phyloP scores from a whole-genome alignment of 2,797 vertebrate genomes.

The Leptatherina wallacei region DNA sequence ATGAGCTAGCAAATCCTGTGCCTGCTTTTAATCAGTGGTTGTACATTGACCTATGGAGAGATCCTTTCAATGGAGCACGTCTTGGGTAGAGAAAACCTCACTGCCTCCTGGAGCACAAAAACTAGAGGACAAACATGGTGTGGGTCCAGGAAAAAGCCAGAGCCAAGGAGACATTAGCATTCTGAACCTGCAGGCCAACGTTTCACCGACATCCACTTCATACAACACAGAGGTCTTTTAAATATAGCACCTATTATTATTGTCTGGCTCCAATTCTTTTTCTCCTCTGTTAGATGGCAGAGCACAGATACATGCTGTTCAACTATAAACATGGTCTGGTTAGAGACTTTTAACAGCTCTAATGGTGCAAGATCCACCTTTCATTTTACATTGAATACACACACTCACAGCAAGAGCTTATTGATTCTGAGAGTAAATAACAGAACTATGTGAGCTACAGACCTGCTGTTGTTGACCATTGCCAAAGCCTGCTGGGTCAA shows the following conservation, averaged over 20 bases:
- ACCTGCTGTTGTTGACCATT: conserved; percentile 75
- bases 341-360: conserved; percentile 29
- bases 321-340: conserved; percentile 6
- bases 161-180: conserved; percentile 57
- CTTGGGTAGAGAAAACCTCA: conserved; percentile 41
- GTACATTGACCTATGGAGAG: conserved; percentile 64
- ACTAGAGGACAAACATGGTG: conserved; percentile 48
- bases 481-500: conserved; percentile 76
- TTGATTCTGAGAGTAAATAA: conserved; percentile 78
- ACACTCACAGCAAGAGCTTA: conserved; percentile 60
- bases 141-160: conserved; percentile 27
- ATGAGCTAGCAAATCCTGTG: conserved; percentile 53
- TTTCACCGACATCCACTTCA: conserved; percentile 26
- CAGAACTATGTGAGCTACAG: conserved; percentile 53
- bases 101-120: conserved; percentile 40
- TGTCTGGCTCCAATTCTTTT: neutral
- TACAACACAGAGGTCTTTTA: conserved; percentile 10
- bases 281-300: neutral
- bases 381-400: conserved; percentile 53
- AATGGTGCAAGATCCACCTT: conserved; percentile 36
- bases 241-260: conserved; percentile 8
- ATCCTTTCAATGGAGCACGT: conserved; percentile 62
- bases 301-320: conserved; percentile 8
- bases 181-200: conserved; percentile 24
- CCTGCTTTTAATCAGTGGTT: conserved; percentile 57